Evolutionary conservation across 2,113 vertebrate genomes (phyloP).

Genomic region (Genyomyrus donnyi): DNA sequence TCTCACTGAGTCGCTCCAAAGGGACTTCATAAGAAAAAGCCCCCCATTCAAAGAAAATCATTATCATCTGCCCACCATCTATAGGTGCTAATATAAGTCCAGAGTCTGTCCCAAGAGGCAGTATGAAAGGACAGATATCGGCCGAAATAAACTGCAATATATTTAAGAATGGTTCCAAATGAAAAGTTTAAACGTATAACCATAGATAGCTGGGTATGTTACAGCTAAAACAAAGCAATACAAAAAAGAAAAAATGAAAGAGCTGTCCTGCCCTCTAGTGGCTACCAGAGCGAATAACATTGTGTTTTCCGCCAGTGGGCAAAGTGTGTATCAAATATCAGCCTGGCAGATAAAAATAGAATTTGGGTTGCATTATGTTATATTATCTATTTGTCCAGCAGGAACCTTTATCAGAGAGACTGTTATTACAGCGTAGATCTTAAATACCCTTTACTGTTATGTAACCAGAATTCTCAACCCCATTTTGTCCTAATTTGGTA

Average conservation of each 20-base stretch:
- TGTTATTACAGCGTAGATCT: background rate
- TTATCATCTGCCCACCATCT: background rate
- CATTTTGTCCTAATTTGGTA: background rate
- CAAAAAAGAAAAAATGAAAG: background rate
- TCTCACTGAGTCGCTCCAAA: background rate
- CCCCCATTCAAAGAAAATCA: background rate
- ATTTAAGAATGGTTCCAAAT: background rate
- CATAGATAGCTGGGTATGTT: background rate
- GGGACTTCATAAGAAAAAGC: background rate
- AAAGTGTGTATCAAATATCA: background rate
- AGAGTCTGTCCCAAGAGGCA: background rate
- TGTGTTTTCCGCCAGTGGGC: background rate
- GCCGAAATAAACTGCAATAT: background rate
- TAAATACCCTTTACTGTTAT: background rate
- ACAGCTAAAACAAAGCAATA: background rate
- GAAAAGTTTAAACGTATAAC: background rate
- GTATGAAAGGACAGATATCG: background rate
- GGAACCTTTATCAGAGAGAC: background rate
- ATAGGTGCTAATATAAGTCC: background rate
- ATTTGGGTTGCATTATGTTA: background rate
- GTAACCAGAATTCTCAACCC: background rate
- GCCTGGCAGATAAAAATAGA: background rate
- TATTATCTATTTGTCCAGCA: background rate
- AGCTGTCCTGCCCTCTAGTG: constrained; percentile 24
- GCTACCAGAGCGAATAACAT: background rate